These are phyloP conservation scores for Lepidocyrtoides sp. DNA, from an alignment of 2,888 invertebrate genomes.

Conservation along the genomic window DNA sequence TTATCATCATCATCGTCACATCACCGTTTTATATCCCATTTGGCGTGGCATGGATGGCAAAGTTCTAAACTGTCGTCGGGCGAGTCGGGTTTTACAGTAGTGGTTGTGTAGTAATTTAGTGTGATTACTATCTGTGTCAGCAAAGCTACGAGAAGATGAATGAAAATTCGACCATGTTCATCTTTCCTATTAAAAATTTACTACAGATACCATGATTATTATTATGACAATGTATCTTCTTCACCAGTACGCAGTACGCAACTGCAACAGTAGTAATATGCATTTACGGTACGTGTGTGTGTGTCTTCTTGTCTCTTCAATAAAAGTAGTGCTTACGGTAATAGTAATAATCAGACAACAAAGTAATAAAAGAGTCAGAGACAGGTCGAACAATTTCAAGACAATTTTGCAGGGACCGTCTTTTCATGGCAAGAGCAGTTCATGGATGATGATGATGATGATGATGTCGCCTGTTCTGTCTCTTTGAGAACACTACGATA, in stretches of 20 bases:
- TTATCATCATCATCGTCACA: conserved; percentile 20
- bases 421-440: too few species aligned
- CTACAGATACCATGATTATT: too few species aligned
- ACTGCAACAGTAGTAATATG: too few species aligned
- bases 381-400: neutral
- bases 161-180: neutral
- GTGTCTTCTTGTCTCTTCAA: neutral
- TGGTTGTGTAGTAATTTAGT: neutral
- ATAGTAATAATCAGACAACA: neutral
- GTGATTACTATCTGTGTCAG: neutral
- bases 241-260: too few species aligned
- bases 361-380: conserved; percentile 14
- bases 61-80: conserved; percentile 17
- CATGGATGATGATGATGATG: too few species aligned
- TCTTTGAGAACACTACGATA: too few species aligned
- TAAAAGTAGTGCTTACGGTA: conserved; percentile 27
- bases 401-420: neutral
- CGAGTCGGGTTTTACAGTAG: too few species aligned
- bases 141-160: neutral
- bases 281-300: neutral
- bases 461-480: too few species aligned
- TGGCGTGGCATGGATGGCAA: conserved; percentile 38
- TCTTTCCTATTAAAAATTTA: too few species aligned
- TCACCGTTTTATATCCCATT: conserved; percentile 1
- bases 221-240: neutral